phyloP scores from a whole-genome alignment of 2,113 vertebrate species.

The Donacobius atricapilla region DNA sequence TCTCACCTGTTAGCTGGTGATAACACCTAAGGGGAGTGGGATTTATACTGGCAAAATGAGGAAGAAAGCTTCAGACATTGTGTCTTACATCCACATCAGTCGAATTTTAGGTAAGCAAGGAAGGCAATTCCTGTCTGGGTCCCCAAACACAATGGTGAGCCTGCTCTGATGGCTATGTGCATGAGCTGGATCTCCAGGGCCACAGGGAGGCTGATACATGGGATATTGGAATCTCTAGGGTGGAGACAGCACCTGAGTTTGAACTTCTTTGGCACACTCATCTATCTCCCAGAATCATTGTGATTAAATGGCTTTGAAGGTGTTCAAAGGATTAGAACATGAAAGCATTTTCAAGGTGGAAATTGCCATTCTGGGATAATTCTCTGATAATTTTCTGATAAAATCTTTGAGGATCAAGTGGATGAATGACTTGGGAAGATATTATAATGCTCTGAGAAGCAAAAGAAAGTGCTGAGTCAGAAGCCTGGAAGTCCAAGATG shows the following conservation, averaged over 20 bases:
- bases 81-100: background rate
- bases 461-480: background rate
- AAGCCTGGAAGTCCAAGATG: background rate
- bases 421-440: background rate
- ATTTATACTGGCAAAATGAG: background rate
- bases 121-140: background rate
- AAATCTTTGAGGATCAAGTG: background rate
- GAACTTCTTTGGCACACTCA: background rate
- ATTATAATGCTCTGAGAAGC: background rate
- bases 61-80: background rate
- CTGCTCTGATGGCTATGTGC: background rate
- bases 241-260: background rate
- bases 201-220: background rate
- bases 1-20: background rate
- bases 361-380: background rate
- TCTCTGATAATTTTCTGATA: background rate
- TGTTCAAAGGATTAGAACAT: background rate
- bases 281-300: background rate
- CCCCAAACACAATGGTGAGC: background rate
- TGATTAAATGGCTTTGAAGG: background rate
- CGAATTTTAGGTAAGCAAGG: background rate
- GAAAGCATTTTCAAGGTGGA: background rate
- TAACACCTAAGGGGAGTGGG: background rate
- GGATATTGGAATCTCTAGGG: background rate
- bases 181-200: background rate